Evolutionary conservation across 2,797 vertebrate genomes (phyloP), one percentile per base, ranked within the genome.

Genomic region (Cirrhinus mrigala): DNA sequence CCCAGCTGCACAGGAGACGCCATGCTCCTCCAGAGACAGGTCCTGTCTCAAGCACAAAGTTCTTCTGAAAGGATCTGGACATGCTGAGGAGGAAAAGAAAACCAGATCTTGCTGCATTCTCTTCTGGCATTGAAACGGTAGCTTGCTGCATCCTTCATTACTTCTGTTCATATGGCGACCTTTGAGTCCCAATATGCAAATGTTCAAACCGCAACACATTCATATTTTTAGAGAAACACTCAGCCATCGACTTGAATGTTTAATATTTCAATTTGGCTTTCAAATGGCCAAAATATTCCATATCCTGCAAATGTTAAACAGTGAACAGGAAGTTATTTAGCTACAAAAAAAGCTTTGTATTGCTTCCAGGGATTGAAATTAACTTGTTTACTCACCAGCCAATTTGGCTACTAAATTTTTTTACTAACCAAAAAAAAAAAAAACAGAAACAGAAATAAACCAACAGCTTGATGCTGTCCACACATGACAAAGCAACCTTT

Each of bases 1-100:
- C 97, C 98, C 98, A 99, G 93, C 95, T 93, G 87, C 97, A 98
- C 82, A 99, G 89, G 68, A 99, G 95, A 74, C 95, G 97, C 93
- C 96, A 95, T 0, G 96, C 95, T 0, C 94, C 95, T 89, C 94
- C 93, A 44, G 95, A 93, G 64, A 90, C 68, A 0, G 90, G 22
- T 1, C 90, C 75, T 24, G 93, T 84, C 40, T 90, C 93, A 14
- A 95, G 91, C 20, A 96, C 80, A 4, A 96, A 97, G 92, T 97
- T 98, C 73, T 90, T 93, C 85, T 88, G 93, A 92, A 99, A 99
- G 10, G 95, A 96, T 69, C 89, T 96, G 70, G 95, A 96, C 94
- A 98, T 98, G 93, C 98, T 99, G 91, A 29, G 71, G n/a, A 66
- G 22, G 56, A 29, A 62, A 20, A 79, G n/a, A 0, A 0, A 79